phyloP scores from a whole-genome alignment of 2,797 vertebrate species.

The Pogoniulus pusillus region DNA sequence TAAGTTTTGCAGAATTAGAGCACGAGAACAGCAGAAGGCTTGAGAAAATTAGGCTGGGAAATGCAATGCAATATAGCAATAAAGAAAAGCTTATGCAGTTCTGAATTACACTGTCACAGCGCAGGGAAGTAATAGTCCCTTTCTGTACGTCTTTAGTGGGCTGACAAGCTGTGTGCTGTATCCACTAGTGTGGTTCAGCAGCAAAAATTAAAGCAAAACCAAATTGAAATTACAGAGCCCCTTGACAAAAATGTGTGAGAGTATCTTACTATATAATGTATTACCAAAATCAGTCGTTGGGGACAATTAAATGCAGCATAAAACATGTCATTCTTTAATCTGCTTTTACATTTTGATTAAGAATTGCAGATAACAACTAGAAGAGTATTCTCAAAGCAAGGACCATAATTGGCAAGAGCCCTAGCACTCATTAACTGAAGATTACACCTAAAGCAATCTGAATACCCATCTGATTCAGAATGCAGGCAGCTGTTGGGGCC shows the following conservation, averaged over 20 bases:
- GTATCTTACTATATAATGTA: constrained; percentile 29
- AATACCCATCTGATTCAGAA: constrained; percentile 17
- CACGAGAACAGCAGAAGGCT: constrained; percentile 9
- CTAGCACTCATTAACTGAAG: constrained; percentile 33
- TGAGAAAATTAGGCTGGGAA: constrained; percentile 39
- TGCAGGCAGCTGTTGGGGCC: not conserved
- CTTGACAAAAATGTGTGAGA: constrained; percentile 41
- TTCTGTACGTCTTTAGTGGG: not conserved
- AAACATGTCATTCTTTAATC: constrained; percentile 37
- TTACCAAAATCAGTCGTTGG: not conserved
- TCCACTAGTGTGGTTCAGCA: not conserved
- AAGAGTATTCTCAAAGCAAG: constrained; percentile 52
- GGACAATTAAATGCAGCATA: constrained; percentile 33
- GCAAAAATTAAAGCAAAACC: constrained; percentile 54
- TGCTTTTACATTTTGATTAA: constrained; percentile 60
- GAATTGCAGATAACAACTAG: constrained; percentile 21
- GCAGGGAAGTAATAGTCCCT: constrained; percentile 4
- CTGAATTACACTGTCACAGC: constrained; percentile 16
- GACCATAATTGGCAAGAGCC: constrained; percentile 24
- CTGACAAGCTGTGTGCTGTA: constrained; percentile 26
- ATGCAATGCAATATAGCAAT: constrained; percentile 31
- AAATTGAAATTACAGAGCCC: constrained; percentile 3
- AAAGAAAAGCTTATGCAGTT: constrained; percentile 37
- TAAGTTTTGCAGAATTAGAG: constrained; percentile 28
- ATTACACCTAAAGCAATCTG: constrained; percentile 25